Base-by-base conservation (phyloP, 92 coral and sea anemone genomes). In the Muricea muricata region DNA sequence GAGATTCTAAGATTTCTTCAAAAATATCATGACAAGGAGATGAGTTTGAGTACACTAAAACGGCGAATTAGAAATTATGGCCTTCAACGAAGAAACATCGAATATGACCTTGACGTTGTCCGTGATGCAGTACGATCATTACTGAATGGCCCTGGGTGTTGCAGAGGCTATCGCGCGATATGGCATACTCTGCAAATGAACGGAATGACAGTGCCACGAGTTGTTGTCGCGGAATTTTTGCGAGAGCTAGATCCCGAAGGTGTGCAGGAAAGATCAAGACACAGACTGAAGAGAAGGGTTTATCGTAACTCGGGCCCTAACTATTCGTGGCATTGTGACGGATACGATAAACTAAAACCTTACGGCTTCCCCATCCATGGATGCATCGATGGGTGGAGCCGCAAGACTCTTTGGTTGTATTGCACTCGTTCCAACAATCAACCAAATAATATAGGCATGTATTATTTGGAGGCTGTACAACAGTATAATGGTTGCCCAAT, bases 241-340 rank as follows among this genome's bases (percentile, higher is more conserved):
- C 61, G 82, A 75, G 89, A 89, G 83, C 73, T 89, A 84, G 89
- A 89, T 65, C 86, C 86, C 42, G 86, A 88, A 71, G 89, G 92
- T 35, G 65, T 73, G 21, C 85, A 18, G 65, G 60, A 68, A 65
- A 78, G 86, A 73, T 84, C 75, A 76, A 83, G 75, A 26, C 91
- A 88, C 85, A 45, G 81, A 60, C 78, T 84, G 82, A 86, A 55
- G 42, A 84, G 91, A 74, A 45, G 87, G n/a, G 65, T 86, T 21
- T 88, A 88, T 52, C 91, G 74, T 41, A 75, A 74, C 47, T 60
- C 70, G 35, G 89, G 89, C 65, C 91, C 90, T 32, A 82, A 85
- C 52, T 71, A 35, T 45, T 35, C 90, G 15, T 81, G 87, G 90
- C 90, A 86, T 73, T 81, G 83, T 28, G 87, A 87, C 79, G 87